Percentiles rank a stretch among this genome's conserved stretches.
These are phyloP conservation scores for Chaenocephalus aceratus DNA, from an alignment of 2,113 vertebrate genomes.

Conservation along the genomic window DNA sequence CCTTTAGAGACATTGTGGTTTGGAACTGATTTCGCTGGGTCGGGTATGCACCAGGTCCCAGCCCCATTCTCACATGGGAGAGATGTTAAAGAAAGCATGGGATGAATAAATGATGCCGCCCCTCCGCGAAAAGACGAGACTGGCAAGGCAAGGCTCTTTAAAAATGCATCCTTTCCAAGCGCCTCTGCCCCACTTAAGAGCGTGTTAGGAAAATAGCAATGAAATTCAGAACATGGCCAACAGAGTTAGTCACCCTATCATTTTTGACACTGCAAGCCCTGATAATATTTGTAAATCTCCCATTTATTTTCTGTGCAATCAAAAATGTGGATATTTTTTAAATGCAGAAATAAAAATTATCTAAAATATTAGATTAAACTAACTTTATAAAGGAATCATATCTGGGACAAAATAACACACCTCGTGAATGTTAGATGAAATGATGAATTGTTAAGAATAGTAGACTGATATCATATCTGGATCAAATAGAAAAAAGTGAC, in stretches of 20 bases:
- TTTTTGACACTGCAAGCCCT: neutral
- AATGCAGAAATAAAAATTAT: neutral
- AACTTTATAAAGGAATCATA: neutral
- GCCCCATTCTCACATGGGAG: slow-evolving; percentile 57
- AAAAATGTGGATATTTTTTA: neutral
- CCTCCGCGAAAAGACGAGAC: slow-evolving; percentile 61
- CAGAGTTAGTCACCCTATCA: neutral
- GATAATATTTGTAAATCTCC: neutral
- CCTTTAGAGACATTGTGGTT: slow-evolving; percentile 51
- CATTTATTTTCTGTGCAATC: neutral
- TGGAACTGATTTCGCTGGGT: slow-evolving; percentile 54
- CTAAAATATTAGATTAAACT: neutral
- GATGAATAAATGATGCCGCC: slow-evolving; percentile 81
- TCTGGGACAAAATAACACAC: slow-evolving; percentile 16
- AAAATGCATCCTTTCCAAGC: slow-evolving; percentile 78
- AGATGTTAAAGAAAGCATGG: slow-evolving; percentile 71
- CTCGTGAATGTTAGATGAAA: neutral
- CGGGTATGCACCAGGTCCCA: slow-evolving; percentile 5
- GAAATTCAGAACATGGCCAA: slow-evolving; percentile 26
- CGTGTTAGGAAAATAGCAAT: slow-evolving; percentile 51
- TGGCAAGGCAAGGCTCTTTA: slow-evolving; percentile 67
- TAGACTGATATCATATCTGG: neutral
- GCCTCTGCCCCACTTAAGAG: slow-evolving; percentile 80
- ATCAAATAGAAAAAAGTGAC: slow-evolving; percentile 6
- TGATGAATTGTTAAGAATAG: neutral